Percentiles rank a stretch among this genome's conserved stretches.
Conservation (phyloP, 2,113 vertebrate genomes). For the Muntiacus reevesi region DNA sequence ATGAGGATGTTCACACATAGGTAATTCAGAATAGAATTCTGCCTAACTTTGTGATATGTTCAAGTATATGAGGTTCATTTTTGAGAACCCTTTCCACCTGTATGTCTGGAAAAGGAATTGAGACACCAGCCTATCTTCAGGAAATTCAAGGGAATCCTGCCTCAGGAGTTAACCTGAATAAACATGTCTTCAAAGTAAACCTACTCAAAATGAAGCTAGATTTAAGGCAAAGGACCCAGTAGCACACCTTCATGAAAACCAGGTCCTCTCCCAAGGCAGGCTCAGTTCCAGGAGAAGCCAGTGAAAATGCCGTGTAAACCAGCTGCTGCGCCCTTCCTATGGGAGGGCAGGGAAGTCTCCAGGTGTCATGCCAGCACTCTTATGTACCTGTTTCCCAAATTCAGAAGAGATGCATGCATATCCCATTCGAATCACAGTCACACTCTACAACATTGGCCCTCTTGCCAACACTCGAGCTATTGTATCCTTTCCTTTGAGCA, state of each 20-base stretch:
- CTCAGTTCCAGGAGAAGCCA: neutral
- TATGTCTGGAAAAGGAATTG: neutral
- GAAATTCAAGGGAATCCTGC: neutral
- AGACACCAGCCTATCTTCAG: neutral
- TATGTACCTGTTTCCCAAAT: neutral
- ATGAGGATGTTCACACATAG: neutral
- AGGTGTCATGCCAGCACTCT: neutral
- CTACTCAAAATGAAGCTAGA: neutral
- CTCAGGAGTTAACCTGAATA: neutral
- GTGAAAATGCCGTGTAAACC: neutral
- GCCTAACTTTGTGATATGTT: neutral
- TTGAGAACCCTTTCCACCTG: neutral
- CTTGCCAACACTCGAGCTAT: neutral
- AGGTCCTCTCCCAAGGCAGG: neutral
- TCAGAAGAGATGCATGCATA: neutral
- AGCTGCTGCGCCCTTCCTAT: no score
- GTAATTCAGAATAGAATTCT: neutral
- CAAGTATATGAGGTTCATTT: neutral
- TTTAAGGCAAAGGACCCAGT: no score
- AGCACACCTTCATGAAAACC: neutral
- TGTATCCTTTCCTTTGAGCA: neutral
- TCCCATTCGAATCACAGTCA: neutral
- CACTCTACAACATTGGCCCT: no score
- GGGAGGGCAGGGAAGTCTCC: neutral
- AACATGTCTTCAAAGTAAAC: neutral